Conservation (phyloP, 2,113 vertebrate genomes). For the Phyllostomus discolor region DNA sequence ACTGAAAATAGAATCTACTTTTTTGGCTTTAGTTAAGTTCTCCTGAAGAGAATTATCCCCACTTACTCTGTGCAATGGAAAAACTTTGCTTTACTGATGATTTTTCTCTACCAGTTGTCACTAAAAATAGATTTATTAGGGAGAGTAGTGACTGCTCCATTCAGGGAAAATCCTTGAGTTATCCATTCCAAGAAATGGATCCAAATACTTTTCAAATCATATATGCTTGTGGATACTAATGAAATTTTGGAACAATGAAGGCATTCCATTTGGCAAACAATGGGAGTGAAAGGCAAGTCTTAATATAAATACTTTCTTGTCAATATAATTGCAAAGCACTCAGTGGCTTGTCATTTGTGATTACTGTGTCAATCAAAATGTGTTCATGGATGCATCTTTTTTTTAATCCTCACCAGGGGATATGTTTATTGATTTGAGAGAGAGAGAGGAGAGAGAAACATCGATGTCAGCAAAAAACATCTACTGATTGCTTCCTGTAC, state of each 20-base stretch:
- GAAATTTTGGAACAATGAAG: background rate
- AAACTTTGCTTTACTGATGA: background rate
- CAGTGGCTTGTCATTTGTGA: background rate
- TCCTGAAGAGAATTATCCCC: background rate
- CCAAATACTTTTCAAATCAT: background rate
- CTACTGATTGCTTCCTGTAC: no score
- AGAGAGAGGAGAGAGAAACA: no score
- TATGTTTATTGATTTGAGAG: no score
- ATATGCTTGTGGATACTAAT: background rate
- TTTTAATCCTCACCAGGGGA: no score
- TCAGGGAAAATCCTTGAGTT: background rate
- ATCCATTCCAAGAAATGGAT: background rate
- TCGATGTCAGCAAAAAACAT: no score
- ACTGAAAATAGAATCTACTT: background rate
- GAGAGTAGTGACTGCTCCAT: background rate
- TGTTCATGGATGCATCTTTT: background rate
- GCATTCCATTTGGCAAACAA: background rate
- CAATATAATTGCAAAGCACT: background rate
- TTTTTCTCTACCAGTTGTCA: background rate
- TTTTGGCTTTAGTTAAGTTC: background rate
- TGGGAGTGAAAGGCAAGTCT: background rate
- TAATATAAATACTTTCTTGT: background rate
- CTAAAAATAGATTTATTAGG: background rate
- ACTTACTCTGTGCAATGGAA: background rate
- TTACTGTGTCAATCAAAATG: background rate